Evolutionary conservation across 1,140 invertebrate genomes (phyloP).

Genomic region (Hyles vespertilio): DNA sequence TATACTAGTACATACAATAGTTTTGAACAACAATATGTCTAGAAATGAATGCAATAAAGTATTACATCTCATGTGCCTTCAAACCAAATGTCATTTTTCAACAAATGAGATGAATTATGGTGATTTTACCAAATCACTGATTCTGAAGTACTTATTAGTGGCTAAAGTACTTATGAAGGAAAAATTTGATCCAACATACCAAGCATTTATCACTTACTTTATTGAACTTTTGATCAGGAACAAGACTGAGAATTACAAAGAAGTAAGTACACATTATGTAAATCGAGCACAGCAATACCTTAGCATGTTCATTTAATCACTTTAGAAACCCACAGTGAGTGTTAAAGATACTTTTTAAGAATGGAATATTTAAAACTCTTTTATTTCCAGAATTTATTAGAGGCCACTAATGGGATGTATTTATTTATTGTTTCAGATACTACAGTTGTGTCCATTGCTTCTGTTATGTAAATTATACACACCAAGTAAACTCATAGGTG

Average conservation of each 20-base stretch:
- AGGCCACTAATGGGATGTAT: background rate
- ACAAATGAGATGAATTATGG: conserved; percentile 25
- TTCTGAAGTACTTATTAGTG: conserved; percentile 37
- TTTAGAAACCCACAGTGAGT: no score
- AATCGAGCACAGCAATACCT: no score
- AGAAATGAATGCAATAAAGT: conserved; percentile 26
- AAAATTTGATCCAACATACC: conserved; percentile 36
- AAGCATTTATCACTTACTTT: conserved; percentile 27
- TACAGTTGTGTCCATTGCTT: conserved; percentile 39
- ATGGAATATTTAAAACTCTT: no score
- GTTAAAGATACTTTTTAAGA: no score
- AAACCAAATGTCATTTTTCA: conserved; percentile 25
- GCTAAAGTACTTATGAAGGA: conserved; percentile 29
- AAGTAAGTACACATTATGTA: conserved; percentile 28
- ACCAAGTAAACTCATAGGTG: conserved; percentile 54
- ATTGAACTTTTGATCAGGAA: conserved; percentile 29
- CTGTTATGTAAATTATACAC: conserved; percentile 42
- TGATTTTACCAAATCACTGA: conserved; percentile 21
- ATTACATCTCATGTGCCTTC: conserved; percentile 39
- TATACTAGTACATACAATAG: conserved; percentile 31
- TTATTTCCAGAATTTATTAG: background rate
- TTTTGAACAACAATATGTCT: conserved; percentile 22
- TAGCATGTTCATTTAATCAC: no score
- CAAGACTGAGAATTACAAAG: conserved; percentile 27
- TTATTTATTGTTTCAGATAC: conserved; percentile 37